Evolutionary conservation across 2,113 vertebrate genomes (phyloP), one percentile per base, ranked within the genome.

Genomic region (Hydrochoerus hydrochaeris): DNA sequence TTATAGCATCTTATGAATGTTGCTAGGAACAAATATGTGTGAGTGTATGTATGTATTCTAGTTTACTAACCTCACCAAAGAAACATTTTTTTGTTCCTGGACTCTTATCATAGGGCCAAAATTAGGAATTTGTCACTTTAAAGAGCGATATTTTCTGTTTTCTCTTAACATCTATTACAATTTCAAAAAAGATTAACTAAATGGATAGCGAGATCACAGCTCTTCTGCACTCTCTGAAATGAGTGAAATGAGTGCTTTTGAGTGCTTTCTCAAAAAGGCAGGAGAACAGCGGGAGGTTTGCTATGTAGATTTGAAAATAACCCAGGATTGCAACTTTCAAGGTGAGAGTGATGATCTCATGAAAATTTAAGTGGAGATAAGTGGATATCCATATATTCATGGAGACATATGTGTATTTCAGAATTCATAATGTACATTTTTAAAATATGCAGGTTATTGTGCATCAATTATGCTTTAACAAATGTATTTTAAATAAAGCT

Each of bases 101-200:
- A 84, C 84, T 90, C n/a, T 82, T 75, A 28, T 69, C 20, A 60
- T 80, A 94, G 90, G 90, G 11, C 38, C 69, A 85, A 94, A 81
- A 85, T 20, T 62, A 85, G 26, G 92, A 85, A 90, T 69, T 91
- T 73, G 41, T 84, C 81, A 89, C 54, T 67, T 54, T 75, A 13
- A 85, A 62, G 32, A 65, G 2, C 24, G 54, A 11, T 67, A 84
- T 57, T 57, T 57, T 46, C 9, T 5, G 71, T n/a, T 87, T 94
- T 6, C 44, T 90, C 85, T 90, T 44, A 84, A 90, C 88, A 85
- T 65, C 14, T 35, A 73, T 14, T 90, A 22, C 35, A 49, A 85
- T 88, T 92, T 91, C 54, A 73, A 92, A 71, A 46, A 7, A 46
- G 16, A 75, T 63, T 90, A 54, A 9, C 62, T 84, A 96, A 78